Percentiles rank a stretch among this genome's conserved stretches.
Evolutionary conservation across 2,797 vertebrate species (phyloP).

Genomic region (Lacerta bilineata): DNA sequence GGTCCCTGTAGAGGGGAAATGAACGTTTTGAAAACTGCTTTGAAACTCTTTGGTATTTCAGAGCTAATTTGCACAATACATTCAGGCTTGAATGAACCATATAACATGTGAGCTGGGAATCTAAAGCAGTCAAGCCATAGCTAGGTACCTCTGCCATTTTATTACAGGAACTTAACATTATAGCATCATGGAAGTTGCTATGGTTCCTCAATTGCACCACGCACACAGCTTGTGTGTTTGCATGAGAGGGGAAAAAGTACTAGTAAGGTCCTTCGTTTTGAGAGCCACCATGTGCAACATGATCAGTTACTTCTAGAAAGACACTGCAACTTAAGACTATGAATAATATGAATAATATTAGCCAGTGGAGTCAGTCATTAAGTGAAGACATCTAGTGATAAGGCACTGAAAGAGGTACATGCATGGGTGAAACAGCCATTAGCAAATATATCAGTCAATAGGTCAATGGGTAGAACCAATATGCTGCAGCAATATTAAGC

Average conservation of each 20-base stretch:
- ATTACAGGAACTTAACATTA: background rate
- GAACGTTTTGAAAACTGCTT: background rate
- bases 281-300: background rate
- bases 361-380: background rate
- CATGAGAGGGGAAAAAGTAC: background rate
- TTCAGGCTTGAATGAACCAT: background rate
- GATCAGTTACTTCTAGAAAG: background rate
- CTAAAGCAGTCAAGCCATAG: background rate
- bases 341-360: background rate
- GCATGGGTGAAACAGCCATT: background rate
- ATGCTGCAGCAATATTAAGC: background rate
- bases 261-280: background rate
- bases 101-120: background rate
- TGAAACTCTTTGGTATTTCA: constrained; percentile 9
- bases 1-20: constrained; percentile 12
- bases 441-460: background rate
- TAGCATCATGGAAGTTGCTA: background rate
- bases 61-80: background rate
- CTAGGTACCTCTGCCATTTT: no score
- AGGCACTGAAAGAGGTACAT: background rate
- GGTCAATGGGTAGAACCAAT: background rate
- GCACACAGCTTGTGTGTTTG: background rate
- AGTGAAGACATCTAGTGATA: background rate
- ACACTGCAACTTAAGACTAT: no score
- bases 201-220: background rate